phyloP scores from a whole-genome alignment of 1,140 invertebrate genomes.

The Heliothis virescens region DNA sequence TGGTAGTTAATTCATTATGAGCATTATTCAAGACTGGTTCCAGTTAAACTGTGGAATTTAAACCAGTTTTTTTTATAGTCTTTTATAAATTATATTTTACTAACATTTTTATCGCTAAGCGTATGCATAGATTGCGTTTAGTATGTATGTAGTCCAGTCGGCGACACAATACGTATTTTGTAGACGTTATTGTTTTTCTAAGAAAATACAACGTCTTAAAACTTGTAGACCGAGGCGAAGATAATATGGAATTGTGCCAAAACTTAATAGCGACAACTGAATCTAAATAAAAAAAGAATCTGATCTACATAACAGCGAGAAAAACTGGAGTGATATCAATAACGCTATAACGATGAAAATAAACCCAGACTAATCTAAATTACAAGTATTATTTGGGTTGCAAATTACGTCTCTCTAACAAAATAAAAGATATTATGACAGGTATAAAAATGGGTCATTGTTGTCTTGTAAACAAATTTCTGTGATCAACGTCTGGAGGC shows the following conservation, averaged over 20 bases:
- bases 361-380: neutral
- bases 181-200: neutral
- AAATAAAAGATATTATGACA: slow-evolving; percentile 40
- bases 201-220: neutral
- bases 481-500: slow-evolving; percentile 50
- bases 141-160: neutral
- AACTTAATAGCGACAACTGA: slow-evolving; percentile 15
- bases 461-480: slow-evolving; percentile 56
- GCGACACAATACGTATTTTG: neutral
- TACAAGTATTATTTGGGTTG: slow-evolving; percentile 8
- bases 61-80: too few species aligned
- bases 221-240: neutral
- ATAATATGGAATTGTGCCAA: slow-evolving; percentile 28
- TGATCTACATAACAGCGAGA: neutral
- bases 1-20: neutral
- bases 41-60: neutral
- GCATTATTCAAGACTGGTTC: neutral
- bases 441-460: slow-evolving; percentile 55
- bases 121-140: too few species aligned
- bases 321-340: neutral
- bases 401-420: slow-evolving; percentile 3
- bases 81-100: too few species aligned
- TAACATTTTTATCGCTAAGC: too few species aligned
- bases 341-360: neutral
- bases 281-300: neutral